Evolutionary conservation across 1,140 invertebrate genomes (phyloP), one percentile per base, ranked within the genome.

Genomic region (Anadara kagoshimensis): DNA sequence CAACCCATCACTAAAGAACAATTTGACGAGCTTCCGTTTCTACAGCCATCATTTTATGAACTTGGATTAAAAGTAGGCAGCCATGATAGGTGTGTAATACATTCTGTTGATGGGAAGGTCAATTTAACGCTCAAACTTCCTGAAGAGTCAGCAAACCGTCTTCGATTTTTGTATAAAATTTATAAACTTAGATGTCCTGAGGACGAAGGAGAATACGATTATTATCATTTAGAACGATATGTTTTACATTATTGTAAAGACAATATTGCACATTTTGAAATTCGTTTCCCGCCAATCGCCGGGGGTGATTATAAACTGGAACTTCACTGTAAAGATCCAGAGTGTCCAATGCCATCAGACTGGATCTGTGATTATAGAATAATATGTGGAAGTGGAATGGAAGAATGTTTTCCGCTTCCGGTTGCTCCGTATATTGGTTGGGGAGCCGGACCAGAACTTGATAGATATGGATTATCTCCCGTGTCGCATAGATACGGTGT

Each of bases 381-480:
- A 12, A 71, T 76, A 12, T 81, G 80, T 59, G 41, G 69, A 36
- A 65, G 69, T 54, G 65, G 73, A 2, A 73, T 74, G 61, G 67
- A 78, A 44, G 49, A 77, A 24, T 71, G 73, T 61, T 49, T 79
- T 18, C 80, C 81, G 1, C 73, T 83, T 22, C 84, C 84, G 14
- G 29, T 80, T 2, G 72, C 78, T 36, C 80, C 84, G 0, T n/a
- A 29, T 0, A 79, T 80, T 29, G 84, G 82, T 3, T 85, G 81
- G 75, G 84, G 84, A 29, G 68, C 66, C 11, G 65, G 65, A 44
- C 29, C 54, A 16, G 53, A 57, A 7, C 43, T 75, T 12, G 22
- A 63, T 20, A 56, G 49, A 43, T 51, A 69, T 43, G 26, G 51
- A 8, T 65, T 75, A 20, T 22, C 41, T 41, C 43, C 66, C 14